These are phyloP conservation scores for Hyppa rectilinea DNA, from an alignment of 2,888 invertebrate species.

Conservation along the genomic window DNA sequence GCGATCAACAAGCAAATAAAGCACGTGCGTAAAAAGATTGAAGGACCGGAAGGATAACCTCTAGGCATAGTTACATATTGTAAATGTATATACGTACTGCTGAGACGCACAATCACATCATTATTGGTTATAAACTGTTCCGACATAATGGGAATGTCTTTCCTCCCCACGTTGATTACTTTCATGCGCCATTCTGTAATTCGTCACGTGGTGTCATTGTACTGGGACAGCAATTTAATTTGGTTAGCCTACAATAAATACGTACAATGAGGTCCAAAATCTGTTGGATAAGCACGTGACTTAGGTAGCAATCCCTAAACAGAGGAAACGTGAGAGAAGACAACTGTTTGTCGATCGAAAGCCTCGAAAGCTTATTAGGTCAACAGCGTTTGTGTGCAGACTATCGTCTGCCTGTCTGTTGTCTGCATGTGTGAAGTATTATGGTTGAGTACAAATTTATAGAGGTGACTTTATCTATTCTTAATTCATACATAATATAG, in stretches of 20 bases:
- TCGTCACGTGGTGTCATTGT: constrained; percentile 34
- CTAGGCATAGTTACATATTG: too few relatives aligned
- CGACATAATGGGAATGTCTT: not conserved
- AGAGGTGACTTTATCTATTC: not conserved
- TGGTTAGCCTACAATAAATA: constrained; percentile 4
- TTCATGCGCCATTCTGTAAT: constrained; percentile 14
- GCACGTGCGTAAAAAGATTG: not conserved
- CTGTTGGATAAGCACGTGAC: constrained; percentile 32
- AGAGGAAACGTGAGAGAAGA: constrained; percentile 33
- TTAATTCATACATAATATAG: too few relatives aligned
- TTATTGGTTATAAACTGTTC: not conserved
- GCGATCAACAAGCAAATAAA: not conserved
- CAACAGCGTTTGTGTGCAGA: constrained; percentile 2
- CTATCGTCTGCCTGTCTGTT: not conserved
- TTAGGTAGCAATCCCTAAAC: not conserved
- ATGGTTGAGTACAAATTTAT: not conserved
- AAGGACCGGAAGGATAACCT: too few relatives aligned
- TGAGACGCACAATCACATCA: not conserved
- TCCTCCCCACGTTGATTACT: constrained; percentile 6
- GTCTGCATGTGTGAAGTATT: not conserved
- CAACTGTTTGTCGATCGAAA: constrained; percentile 15
- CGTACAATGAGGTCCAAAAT: constrained; percentile 7
- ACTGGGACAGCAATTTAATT: constrained; percentile 17
- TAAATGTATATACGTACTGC: not conserved
- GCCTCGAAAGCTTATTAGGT: not conserved